Evolutionary conservation across 2,113 vertebrate genomes (phyloP).

Genomic region (Rhadina sibilatrix): DNA sequence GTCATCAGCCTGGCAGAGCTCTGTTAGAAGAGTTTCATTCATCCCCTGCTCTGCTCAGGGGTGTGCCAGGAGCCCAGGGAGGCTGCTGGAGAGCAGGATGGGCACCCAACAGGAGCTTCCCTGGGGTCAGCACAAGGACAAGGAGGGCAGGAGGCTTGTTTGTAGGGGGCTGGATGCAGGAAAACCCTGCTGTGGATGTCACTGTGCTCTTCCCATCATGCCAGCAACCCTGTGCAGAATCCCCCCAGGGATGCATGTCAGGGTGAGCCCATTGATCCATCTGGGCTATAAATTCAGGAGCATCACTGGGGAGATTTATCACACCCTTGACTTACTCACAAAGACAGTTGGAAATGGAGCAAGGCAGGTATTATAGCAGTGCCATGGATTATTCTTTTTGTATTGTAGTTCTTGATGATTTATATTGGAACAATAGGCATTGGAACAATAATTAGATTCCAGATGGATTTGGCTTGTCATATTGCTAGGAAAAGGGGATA

Average conservation of each 20-base stretch:
- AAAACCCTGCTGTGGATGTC: rapidly evolving
- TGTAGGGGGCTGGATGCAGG: rapidly evolving
- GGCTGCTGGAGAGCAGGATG: neutral
- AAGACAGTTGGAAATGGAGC: neutral
- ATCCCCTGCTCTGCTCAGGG: rapidly evolving
- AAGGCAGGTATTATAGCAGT: neutral
- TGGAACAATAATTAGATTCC: neutral
- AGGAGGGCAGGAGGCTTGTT: rapidly evolving
- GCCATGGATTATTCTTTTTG: neutral
- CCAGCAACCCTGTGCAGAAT: rapidly evolving
- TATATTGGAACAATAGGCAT: neutral
- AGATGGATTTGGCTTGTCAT: neutral
- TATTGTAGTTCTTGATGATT: neutral
- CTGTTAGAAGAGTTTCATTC: neutral
- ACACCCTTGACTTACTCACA: neutral
- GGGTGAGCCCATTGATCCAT: neutral
- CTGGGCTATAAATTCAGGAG: neutral
- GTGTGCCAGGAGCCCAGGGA: rapidly evolving
- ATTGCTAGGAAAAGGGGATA: neutral
- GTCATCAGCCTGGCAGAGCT: neutral
- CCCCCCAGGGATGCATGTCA: neutral
- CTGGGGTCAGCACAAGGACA: neutral
- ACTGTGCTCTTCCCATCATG: neutral
- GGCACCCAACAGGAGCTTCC: neutral
- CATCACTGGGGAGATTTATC: neutral